These are phyloP conservation scores for Molanna angustata DNA, from an alignment of 2,888 invertebrate genomes.

Conservation along the genomic window DNA sequence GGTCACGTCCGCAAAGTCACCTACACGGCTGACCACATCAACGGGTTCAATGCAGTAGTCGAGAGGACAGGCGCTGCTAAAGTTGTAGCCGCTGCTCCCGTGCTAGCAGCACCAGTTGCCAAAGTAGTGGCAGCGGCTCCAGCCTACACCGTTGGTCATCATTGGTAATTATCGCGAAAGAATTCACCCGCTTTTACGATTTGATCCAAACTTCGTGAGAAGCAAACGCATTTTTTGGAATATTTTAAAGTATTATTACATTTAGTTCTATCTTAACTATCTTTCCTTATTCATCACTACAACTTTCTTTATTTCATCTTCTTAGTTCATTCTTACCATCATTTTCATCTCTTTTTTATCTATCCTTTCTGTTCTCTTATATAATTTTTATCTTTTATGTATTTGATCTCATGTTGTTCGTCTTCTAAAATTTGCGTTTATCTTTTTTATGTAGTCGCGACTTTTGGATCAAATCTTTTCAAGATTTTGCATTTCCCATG, in stretches of 20 bases:
- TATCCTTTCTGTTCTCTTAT: no score
- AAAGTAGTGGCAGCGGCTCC: constrained; percentile 41
- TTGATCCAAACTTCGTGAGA: no score
- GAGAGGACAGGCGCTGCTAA: constrained; percentile 49
- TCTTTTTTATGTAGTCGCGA: no score
- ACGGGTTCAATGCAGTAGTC: constrained; percentile 55
- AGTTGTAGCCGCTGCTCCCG: constrained; percentile 33
- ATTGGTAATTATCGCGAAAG: no score
- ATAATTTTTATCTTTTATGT: background rate
- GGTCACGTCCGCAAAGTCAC: constrained; percentile 52
- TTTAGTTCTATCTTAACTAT: no score
- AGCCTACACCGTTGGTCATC: constrained; percentile 34
- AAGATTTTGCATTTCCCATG: constrained; percentile 17
- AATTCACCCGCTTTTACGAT: constrained; percentile 5
- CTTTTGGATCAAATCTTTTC: constrained; percentile 25
- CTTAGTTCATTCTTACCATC: background rate
- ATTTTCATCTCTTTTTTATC: background rate
- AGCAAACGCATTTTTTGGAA: no score
- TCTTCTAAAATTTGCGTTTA: constrained; percentile 1
- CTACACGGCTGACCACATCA: constrained; percentile 54
- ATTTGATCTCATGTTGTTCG: background rate
- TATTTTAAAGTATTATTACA: no score
- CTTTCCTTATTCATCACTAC: background rate
- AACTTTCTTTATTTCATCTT: background rate
- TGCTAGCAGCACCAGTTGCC: constrained; percentile 29